A percentile compares a stretch with the other conserved stretches of the same genome.
Conservation (phyloP, 2,113 vertebrate genomes). For the Lichenostomus cassidix region DNA sequence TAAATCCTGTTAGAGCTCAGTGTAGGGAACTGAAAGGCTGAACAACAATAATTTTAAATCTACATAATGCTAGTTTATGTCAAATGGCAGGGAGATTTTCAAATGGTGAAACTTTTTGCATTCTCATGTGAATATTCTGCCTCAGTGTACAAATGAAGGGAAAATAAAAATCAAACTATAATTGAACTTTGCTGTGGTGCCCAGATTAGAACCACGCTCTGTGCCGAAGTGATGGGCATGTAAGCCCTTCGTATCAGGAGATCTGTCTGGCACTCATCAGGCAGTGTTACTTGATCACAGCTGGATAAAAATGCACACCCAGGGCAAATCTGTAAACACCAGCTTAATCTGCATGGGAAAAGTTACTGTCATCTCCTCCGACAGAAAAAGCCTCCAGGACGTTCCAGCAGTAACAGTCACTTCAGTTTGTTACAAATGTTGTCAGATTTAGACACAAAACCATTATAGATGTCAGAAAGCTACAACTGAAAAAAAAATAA, state of each 20-base stretch:
- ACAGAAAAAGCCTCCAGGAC: slow-evolving; percentile 87
- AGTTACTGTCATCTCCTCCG: slow-evolving; percentile 86
- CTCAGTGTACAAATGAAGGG: neutral
- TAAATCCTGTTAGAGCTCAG: neutral
- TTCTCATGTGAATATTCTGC: neutral
- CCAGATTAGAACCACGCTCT: slow-evolving; percentile 16
- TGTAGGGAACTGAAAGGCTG: neutral
- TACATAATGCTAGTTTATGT: neutral
- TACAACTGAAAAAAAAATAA: neutral
- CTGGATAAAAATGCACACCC: slow-evolving; percentile 84
- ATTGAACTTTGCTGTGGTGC: neutral
- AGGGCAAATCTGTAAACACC: slow-evolving; percentile 93
- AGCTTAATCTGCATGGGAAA: slow-evolving; percentile 94
- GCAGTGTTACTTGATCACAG: slow-evolving; percentile 83
- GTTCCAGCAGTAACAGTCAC: slow-evolving; percentile 78
- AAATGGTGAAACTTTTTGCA: neutral
- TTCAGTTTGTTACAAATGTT: slow-evolving; percentile 79
- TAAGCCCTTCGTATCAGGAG: slow-evolving; percentile 70
- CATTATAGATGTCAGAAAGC: slow-evolving; percentile 85
- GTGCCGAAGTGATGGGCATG: slow-evolving; percentile 60
- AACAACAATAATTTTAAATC: neutral
- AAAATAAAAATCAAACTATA: neutral
- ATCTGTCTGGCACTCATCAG: slow-evolving; percentile 85
- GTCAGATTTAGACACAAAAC: slow-evolving; percentile 83
- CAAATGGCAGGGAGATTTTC: neutral